Evolutionary conservation across 2,797 vertebrate genomes (phyloP), one percentile per base, ranked within the genome.

Genomic region (Meda fulgida): DNA sequence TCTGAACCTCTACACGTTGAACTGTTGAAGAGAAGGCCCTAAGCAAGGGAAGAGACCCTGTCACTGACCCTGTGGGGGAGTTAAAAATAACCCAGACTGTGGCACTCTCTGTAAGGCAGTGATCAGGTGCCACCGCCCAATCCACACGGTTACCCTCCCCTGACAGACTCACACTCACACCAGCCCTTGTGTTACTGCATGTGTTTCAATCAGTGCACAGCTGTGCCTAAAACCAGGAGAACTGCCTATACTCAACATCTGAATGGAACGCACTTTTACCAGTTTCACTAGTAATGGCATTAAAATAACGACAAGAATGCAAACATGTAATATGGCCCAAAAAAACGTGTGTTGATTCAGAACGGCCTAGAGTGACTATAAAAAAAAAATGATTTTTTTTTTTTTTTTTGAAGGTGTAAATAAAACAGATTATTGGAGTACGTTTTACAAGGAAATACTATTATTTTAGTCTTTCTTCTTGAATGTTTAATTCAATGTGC

Each of bases 31-130:
- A 13, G 16, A 51, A 73, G 40, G 40, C 38, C 21, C 58, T 29
- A 69, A 69, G 78, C 40, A 66, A 70, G 75, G 14, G 78, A 80
- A 31, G 69, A 78, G 75, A 83, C 73, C 73, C 86, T 31, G 88
- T 85, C 88, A 87, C 73, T 86, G 84, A 72, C 75, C 80, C 82
- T 83, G 36, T 73, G 23, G 53, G 26, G 72, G 84, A 36, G 88
- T 84, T 91, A 91, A 90, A 91, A 91, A 91, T 91, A 91, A 89
- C 86, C 86, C 70, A 72, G 70, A 78, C 88, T 71, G 77, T 85
- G 89, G 80, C 86, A 89, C 88, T 87, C 80, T 88, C 80, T 72
- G 85, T 87, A 90, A 88, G 89, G 86, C 78, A 85, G 85, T 81
- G 46, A 87, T 87, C 85, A 79, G 60, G 84, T 78, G 82, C 63